Percentiles rank a stretch among this genome's conserved stretches.
These are phyloP conservation scores for Corythaeola cristata DNA, from an alignment of 2,113 vertebrate genomes.

Conservation along the genomic window DNA sequence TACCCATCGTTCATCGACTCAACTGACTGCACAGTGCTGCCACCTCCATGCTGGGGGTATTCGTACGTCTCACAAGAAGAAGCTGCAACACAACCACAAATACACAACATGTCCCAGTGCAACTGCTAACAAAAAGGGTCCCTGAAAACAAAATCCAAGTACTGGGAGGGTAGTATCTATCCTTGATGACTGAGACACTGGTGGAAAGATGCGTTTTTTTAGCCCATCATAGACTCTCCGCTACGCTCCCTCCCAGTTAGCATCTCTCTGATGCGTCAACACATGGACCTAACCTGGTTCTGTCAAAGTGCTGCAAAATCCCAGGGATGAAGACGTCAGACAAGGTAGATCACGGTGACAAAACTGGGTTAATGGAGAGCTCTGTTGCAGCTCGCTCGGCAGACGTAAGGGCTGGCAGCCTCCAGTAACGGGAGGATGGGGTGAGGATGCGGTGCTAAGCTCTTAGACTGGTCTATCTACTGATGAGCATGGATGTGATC, in stretches of 20 bases:
- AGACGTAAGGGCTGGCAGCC: neutral
- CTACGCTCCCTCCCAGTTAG: neutral
- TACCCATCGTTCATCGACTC: conserved; percentile 89
- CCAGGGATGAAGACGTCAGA: neutral
- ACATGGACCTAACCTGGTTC: neutral
- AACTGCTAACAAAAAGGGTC: neutral
- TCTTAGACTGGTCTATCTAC: neutral
- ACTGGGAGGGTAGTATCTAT: neutral
- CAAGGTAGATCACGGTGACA: neutral
- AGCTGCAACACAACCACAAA: conserved; percentile 76
- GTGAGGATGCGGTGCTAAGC: neutral
- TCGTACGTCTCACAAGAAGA: conserved; percentile 94
- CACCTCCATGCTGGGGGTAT: conserved; percentile 82
- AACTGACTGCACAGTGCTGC: conserved; percentile 80
- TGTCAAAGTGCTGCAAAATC: neutral
- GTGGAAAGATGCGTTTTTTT: neutral
- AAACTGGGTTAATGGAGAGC: neutral
- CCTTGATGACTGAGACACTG: neutral
- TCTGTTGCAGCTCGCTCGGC: neutral
- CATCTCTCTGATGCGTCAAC: neutral
- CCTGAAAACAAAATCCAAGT: neutral
- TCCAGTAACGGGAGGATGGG: neutral
- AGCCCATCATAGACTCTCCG: neutral
- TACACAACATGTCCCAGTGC: neutral
- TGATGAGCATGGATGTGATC: neutral